Conservation (phyloP, 2,113 vertebrate species). For the Theristicus caerulescens region DNA sequence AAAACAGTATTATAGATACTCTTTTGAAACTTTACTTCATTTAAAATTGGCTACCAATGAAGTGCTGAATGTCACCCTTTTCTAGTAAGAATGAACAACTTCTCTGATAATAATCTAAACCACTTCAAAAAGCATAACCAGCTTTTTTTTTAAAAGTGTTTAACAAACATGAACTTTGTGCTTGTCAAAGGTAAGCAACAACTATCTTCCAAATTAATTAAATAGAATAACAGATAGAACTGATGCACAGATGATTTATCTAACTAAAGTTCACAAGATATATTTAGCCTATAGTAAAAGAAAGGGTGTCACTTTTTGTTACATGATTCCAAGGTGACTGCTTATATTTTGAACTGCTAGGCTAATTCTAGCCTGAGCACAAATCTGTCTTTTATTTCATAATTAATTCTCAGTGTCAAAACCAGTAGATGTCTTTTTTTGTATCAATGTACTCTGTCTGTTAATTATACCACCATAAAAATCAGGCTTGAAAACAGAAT, state of each 20-base stretch:
- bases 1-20: slow-evolving; percentile 51
- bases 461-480: slow-evolving; percentile 68
- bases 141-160: slow-evolving; percentile 71
- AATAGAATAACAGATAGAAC: slow-evolving; percentile 45
- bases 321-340: slow-evolving; percentile 76
- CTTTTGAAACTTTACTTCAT: slow-evolving; percentile 60
- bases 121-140: slow-evolving; percentile 17
- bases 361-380: slow-evolving; percentile 75
- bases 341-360: slow-evolving; percentile 70
- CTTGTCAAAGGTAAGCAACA: slow-evolving; percentile 54
- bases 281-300: slow-evolving; percentile 64
- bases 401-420: slow-evolving; percentile 81
- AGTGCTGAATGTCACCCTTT: slow-evolving; percentile 87
- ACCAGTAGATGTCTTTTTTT: slow-evolving; percentile 69
- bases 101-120: slow-evolving; percentile 89
- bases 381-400: slow-evolving; percentile 78
- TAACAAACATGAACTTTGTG: slow-evolving; percentile 74
- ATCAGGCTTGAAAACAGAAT: slow-evolving; percentile 23
- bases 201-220: slow-evolving; percentile 72
- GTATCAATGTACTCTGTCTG: slow-evolving; percentile 62
- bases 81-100: slow-evolving; percentile 84
- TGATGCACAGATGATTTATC: slow-evolving; percentile 62
- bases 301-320: slow-evolving; percentile 73
- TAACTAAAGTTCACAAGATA: slow-evolving; percentile 66
- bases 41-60: slow-evolving; percentile 68